These are phyloP conservation scores for Hemibagrus guttatus DNA, from an alignment of 2,797 vertebrate genomes.

Conservation along the genomic window DNA sequence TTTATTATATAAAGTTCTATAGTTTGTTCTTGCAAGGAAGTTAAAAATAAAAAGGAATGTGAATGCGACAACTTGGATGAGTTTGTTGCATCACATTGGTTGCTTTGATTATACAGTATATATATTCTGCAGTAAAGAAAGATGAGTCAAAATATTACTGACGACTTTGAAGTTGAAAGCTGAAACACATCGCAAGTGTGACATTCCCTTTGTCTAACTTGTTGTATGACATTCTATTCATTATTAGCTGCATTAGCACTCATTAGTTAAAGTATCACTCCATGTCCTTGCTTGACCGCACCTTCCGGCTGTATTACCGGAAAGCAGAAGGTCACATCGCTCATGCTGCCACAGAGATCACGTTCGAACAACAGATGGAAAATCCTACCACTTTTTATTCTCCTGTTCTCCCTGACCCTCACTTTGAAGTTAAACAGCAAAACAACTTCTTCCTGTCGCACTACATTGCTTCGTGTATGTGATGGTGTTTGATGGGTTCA, in stretches of 20 bases:
- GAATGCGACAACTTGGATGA: no score
- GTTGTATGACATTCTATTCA: background rate
- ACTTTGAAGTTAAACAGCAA: constrained; percentile 63
- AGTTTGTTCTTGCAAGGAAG: no score
- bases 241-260: background rate
- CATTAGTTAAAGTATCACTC: background rate
- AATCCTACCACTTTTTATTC: constrained; percentile 61
- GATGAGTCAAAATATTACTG: background rate
- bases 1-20: no score
- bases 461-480: background rate
- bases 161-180: background rate
- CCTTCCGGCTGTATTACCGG: constrained; percentile 13
- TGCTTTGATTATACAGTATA: no score
- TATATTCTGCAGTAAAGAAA: background rate
- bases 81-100: no score
- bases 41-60: no score
- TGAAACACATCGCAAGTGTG: background rate
- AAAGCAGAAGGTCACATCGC: constrained; percentile 55
- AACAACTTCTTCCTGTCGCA: constrained; percentile 45
- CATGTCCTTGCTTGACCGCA: constrained; percentile 14
- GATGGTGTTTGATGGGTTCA: background rate
- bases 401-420: constrained; percentile 11
- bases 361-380: constrained; percentile 64
- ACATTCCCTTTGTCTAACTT: background rate
- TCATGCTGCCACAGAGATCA: constrained; percentile 42